Evolutionary conservation across 2,113 vertebrate genomes (phyloP).

Genomic region (Marcusenius ussheri): DNA sequence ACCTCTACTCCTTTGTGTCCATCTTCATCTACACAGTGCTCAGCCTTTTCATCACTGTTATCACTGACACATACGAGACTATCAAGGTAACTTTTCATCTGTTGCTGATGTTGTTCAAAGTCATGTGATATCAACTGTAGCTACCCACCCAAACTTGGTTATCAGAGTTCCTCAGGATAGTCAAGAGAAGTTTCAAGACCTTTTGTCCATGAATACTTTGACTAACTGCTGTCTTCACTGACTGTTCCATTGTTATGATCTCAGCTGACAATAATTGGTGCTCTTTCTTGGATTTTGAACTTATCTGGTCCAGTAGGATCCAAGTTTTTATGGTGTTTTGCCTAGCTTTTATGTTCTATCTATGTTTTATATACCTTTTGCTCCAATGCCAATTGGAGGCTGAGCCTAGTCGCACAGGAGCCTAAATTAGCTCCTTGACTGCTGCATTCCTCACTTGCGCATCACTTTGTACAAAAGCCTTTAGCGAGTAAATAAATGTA

Average conservation of each 20-base stretch:
- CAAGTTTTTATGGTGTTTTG: background rate
- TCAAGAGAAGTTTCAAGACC: background rate
- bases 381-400: background rate
- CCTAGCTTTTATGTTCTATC: background rate
- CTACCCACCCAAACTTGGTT: background rate
- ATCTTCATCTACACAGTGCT: conserved; percentile 98
- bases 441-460: background rate
- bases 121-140: background rate
- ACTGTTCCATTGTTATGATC: background rate
- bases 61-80: conserved; percentile 90
- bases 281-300: background rate
- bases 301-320: background rate
- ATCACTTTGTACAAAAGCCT: background rate
- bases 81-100: conserved; percentile 73
- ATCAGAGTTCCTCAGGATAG: background rate
- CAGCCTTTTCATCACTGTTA: conserved; percentile 95
- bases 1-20: conserved; percentile 96
- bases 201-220: background rate
- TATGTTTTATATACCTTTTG: background rate
- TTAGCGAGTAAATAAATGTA: background rate
- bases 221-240: background rate
- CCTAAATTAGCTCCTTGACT: background rate
- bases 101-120: background rate
- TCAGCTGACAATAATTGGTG: background rate
- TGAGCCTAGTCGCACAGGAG: background rate